Base-by-base conservation (phyloP, 2,113 vertebrate genomes). In the Crotalus horridus region DNA sequence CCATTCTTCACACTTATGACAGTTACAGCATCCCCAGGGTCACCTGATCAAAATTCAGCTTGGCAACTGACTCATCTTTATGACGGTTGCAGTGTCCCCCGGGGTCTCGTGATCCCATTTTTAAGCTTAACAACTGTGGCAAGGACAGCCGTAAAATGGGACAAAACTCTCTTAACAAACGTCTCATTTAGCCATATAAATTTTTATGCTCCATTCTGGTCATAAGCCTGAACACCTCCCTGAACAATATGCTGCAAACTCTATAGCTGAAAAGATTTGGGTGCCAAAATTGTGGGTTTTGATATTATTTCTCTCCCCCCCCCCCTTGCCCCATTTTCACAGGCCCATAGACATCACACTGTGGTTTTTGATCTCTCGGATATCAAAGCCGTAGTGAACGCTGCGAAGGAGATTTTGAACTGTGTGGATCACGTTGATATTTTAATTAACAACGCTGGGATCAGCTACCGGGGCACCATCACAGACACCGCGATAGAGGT, bases 401-500 rank as follows among this genome's bases (percentile, higher is more conserved):
- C 98, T 46, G 98, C 98, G 26, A 96, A 97, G 11, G 97, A 98
- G 96, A 99, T 99, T 95, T 96, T 99, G 58, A 98, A 97, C 95
- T 97, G 97, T 95, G 96, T 97, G 0, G 98, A 98, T 9, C 97
- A 98, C 0, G 98, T 99, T 92, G 99, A 99, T 55, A 96, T 99
- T 87, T 98, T 99, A 23, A 97, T 99, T 95, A 99, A 99, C 96
- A 99, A 99, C 0, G 99, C 99, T 0, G 99, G 99, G 43, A 97
- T 99, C 96, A 99, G 99, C 96, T 99, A 98, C 96, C 98, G 99
- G 11, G 99, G 99, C 17, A 95, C 97, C 43, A 97, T 99, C 26
- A 92, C 97, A 91, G 98, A 99, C 46, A 99, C 99, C 0, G 93
- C 96, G 20, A 85, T 98, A 20, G 98, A 98, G 0, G 99, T 99